Evolutionary conservation across 2,113 vertebrate genomes (phyloP), one percentile per base, ranked within the genome.

Genomic region (Struthidea cinerea): DNA sequence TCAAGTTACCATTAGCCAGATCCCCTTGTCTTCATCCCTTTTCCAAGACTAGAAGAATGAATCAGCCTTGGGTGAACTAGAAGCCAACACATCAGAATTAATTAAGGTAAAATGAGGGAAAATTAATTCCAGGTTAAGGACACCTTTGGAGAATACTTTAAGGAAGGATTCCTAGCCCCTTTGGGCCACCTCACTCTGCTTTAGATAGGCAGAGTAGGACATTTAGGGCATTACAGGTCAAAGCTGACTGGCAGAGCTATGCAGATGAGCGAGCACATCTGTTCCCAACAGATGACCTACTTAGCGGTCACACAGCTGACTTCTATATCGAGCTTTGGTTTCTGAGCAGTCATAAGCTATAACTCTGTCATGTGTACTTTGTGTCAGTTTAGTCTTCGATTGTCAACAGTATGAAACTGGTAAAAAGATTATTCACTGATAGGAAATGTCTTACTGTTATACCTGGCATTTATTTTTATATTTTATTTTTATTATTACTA

Each of bases 191-290:
- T 6, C 20, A 12, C 8, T 61, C 59, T 30, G 16, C 26, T 67
- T 80, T 32, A 70, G 60, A 27, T 7, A 56, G 60, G 77, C 46
- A 87, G 77, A 84, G 47, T 23, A 68, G 47, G 52, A 35, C 52
- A 18, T 47, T 78, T 47, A 70, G 81, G 61, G 81, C 65, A 63
- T 64, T 55, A 41, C 10, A 79, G 24, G 60, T 81, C 52, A 71
- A 74, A 94, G 33, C 47, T 4, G 57, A 44, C 24, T 42, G 35
- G 67, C 56, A 91, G 57, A 70, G 64, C 81, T 75, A 32, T 44
- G 52, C 77, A 84, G 84, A 84, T 78, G 74, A 78, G 78, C 61
- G 76, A 71, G 81, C 84, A 82, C 93, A 94, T 89, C 95, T 95
- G 87, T 50, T 93, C 69, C 64, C 19, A 35, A 0, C 69, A 70